A percentile compares a stretch with the other conserved stretches of the same genome.
These are phyloP conservation scores for Orchesella flavescens DNA, from an alignment of 2,888 invertebrate species.

Conservation along the genomic window DNA sequence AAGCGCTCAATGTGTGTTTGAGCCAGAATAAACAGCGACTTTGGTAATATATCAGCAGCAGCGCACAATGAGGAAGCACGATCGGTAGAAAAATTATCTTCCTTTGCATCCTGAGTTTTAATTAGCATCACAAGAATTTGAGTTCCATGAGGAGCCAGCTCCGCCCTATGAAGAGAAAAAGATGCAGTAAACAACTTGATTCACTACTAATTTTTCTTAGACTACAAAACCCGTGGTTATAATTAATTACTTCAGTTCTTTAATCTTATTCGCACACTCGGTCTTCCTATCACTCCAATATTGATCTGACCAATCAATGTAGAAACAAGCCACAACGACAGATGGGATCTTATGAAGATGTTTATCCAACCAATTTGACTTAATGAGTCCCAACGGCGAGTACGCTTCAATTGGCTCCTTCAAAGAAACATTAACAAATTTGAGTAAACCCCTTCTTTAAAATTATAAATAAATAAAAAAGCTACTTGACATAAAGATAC, in stretches of 20 bases:
- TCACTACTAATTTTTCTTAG: too few species aligned
- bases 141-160: constrained; percentile 66
- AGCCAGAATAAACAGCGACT: constrained; percentile 93
- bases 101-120: constrained; percentile 84
- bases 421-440: constrained; percentile 40
- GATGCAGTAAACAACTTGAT: constrained; percentile 7
- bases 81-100: constrained; percentile 90
- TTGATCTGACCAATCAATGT: constrained; percentile 96
- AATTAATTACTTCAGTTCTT: constrained; percentile 78
- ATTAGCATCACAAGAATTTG: constrained; percentile 87
- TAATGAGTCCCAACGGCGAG: constrained; percentile 93
- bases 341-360: constrained; percentile 92
- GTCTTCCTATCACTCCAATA: constrained; percentile 96
- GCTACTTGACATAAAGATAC: constrained; percentile 71
- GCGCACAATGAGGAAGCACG: constrained; percentile 91
- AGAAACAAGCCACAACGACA: constrained; percentile 94
- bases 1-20: constrained; percentile 86
- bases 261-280: constrained; percentile 92
- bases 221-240: too few species aligned
- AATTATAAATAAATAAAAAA: not conserved
- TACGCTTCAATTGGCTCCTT: constrained; percentile 83
- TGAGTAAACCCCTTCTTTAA: too few species aligned
- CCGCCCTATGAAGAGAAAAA: constrained; percentile 56
- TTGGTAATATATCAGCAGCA: constrained; percentile 92
- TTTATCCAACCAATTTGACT: constrained; percentile 95